A percentile compares a stretch with the other conserved stretches of the same genome.
Conservation (phyloP, 2,888 invertebrate species). For the Anthrax anthrax region DNA sequence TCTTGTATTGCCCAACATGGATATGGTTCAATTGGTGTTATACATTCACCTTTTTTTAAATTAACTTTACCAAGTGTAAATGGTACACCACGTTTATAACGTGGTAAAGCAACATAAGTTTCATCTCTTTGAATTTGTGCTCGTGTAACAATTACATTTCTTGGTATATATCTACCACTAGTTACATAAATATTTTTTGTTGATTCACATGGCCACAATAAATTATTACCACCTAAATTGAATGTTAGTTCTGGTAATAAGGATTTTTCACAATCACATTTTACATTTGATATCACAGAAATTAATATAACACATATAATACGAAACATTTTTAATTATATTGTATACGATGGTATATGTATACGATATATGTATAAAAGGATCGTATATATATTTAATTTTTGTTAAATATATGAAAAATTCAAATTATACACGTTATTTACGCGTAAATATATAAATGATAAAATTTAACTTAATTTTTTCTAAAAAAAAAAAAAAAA, state of each 20-base stretch:
- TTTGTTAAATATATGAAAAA: too few relatives aligned
- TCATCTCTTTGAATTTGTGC: slow-evolving; percentile 43
- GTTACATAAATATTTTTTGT: slow-evolving; percentile 43
- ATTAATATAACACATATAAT: too few relatives aligned
- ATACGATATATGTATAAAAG: too few relatives aligned
- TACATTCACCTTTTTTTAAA: slow-evolving; percentile 37
- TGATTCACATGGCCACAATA: slow-evolving; percentile 43
- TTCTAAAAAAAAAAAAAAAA: too few relatives aligned
- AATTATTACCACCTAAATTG: slow-evolving; percentile 29
- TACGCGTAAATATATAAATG: too few relatives aligned
- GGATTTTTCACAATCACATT: slow-evolving; percentile 8
- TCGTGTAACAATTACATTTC: slow-evolving; percentile 46
- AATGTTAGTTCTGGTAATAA: slow-evolving; percentile 22
- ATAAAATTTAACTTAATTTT: too few relatives aligned
- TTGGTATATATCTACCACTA: slow-evolving; percentile 41
- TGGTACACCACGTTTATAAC: slow-evolving; percentile 46
- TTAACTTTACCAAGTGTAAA: slow-evolving; percentile 43
- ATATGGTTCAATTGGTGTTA: slow-evolving; percentile 43
- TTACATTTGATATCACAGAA: background rate
- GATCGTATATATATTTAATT: too few relatives aligned
- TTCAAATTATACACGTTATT: too few relatives aligned
- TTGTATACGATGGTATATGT: too few relatives aligned
- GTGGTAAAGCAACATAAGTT: slow-evolving; percentile 43
- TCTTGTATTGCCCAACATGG: slow-evolving; percentile 57
- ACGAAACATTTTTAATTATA: too few relatives aligned